phyloP scores from a whole-genome alignment of 2,113 vertebrate species.

The Chaetorhynchus papuensis region DNA sequence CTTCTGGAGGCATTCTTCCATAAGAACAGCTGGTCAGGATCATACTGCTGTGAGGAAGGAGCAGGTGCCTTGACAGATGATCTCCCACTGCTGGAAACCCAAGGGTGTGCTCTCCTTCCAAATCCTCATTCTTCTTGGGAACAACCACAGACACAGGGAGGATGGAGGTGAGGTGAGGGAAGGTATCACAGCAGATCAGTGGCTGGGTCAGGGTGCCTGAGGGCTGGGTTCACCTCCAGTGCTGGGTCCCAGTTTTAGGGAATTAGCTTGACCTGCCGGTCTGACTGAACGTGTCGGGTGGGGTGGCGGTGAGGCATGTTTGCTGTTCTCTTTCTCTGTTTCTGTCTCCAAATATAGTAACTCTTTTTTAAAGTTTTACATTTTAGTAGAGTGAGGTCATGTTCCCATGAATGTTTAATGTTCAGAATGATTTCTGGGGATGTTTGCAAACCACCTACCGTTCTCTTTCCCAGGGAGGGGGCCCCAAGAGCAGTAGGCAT shows the following conservation, averaged over 20 bases:
- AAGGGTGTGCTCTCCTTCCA: background rate
- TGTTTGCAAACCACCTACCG: background rate
- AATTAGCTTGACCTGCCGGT: accelerated
- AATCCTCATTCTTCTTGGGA: background rate
- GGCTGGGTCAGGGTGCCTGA: background rate
- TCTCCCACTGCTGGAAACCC: background rate
- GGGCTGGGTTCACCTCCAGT: background rate
- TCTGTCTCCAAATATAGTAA: slow-evolving; percentile 28
- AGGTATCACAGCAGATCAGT: background rate
- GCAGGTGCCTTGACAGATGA: background rate
- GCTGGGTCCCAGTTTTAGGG: background rate
- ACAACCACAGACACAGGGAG: background rate
- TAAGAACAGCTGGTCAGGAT: background rate
- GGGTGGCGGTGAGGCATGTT: background rate
- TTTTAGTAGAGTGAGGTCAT: slow-evolving; percentile 18
- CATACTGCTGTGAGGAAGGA: background rate
- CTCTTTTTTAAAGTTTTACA: slow-evolving; percentile 3
- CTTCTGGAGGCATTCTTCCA: background rate
- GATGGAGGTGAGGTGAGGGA: background rate
- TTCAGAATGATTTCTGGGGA: background rate
- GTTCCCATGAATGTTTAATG: slow-evolving; percentile 4
- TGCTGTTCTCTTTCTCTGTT: background rate
- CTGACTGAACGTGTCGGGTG: background rate
- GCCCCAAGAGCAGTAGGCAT: background rate
- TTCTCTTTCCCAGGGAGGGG: background rate